Evolutionary conservation across 2,797 vertebrate genomes (phyloP).

Genomic region (Vireo griseus): DNA sequence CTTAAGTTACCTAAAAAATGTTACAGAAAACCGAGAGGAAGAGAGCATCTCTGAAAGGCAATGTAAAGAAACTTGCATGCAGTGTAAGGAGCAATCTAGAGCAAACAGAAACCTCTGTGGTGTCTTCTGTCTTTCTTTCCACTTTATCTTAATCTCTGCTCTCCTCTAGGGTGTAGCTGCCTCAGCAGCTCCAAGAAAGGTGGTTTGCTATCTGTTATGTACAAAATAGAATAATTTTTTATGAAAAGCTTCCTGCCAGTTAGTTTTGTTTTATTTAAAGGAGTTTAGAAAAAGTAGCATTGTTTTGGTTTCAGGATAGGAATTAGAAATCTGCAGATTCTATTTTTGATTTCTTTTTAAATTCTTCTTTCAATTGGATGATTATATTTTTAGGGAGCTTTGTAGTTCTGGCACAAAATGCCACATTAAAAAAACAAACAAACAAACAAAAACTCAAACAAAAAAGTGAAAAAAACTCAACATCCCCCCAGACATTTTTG

Average conservation of each 20-base stretch:
- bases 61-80: not conserved
- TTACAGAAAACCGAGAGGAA: not conserved
- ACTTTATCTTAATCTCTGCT: not conserved
- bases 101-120: not conserved
- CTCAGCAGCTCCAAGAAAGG: not conserved
- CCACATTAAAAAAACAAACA: not conserved
- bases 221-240: not conserved
- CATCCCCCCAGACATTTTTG: not conserved
- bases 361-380: not conserved
- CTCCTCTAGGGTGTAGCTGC: not conserved
- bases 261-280: not conserved
- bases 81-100: not conserved
- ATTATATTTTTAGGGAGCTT: not conserved
- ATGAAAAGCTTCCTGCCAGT: not conserved
- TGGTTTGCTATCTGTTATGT: not conserved
- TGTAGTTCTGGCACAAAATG: not conserved
- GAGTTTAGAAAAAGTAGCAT: not conserved
- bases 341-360: not conserved
- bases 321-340: not conserved
- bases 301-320: not conserved
- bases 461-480: not conserved
- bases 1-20: not conserved
- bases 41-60: not conserved
- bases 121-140: not conserved
- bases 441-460: not conserved